phyloP scores from a whole-genome alignment of 2,797 vertebrate genomes.

The Iguana delicatissima region DNA sequence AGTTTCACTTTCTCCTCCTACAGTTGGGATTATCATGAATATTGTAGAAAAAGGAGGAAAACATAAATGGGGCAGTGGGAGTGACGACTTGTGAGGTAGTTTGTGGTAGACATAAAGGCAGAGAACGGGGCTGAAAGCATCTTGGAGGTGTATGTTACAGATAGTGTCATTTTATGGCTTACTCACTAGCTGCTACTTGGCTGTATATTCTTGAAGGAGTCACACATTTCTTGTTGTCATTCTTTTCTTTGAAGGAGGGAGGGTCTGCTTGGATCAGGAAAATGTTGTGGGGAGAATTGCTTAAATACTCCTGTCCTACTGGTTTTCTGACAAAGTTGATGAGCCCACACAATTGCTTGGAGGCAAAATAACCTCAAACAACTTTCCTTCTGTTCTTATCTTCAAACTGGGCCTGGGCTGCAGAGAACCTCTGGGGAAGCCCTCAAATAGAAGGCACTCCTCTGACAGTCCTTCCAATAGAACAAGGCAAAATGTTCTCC shows the following conservation, averaged over 20 bases:
- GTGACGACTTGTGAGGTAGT: background rate
- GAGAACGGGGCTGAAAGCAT: background rate
- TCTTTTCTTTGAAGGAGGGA: background rate
- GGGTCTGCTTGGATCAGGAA: background rate
- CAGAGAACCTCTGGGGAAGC: background rate
- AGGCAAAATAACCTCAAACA: background rate
- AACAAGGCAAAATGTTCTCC: too few relatives aligned
- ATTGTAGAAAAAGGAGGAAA: background rate
- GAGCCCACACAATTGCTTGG: too few relatives aligned
- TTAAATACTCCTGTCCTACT: background rate
- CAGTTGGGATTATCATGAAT: background rate
- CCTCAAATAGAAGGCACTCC: background rate
- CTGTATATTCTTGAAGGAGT: background rate
- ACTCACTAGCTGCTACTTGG: background rate
- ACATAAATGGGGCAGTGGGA: background rate
- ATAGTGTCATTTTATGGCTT: background rate
- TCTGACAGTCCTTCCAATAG: background rate
- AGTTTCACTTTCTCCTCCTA: background rate
- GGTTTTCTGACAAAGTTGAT: background rate
- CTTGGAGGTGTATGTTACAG: background rate
- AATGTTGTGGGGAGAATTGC: background rate
- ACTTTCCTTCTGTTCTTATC: background rate
- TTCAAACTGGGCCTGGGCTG: background rate
- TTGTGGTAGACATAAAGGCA: background rate
- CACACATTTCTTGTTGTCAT: background rate